phyloP scores from a whole-genome alignment of 2,888 invertebrate genomes.

The Arctia plantaginis region DNA sequence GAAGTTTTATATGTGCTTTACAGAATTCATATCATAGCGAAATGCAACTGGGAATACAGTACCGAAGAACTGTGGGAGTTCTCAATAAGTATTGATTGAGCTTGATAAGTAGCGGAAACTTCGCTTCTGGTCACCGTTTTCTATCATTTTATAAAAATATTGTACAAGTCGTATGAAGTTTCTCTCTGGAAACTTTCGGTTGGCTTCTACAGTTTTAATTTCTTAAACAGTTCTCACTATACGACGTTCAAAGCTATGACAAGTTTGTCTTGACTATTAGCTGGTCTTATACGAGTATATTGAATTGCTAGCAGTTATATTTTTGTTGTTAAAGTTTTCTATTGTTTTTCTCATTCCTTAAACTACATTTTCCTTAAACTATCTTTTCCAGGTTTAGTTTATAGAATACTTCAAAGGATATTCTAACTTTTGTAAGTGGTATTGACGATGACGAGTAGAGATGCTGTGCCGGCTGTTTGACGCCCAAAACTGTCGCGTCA shows the following conservation, averaged over 20 bases:
- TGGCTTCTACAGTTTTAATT: slow-evolving; percentile 21
- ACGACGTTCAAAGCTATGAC: not conserved
- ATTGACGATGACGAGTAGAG: no score
- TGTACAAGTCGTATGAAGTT: slow-evolving; percentile 31
- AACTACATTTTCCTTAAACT: not conserved
- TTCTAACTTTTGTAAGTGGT: no score
- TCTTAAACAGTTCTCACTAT: slow-evolving; percentile 15
- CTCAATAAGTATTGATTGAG: slow-evolving; percentile 65
- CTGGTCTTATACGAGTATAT: not conserved
- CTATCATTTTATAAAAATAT: slow-evolving; percentile 44
- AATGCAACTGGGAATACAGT: slow-evolving; percentile 44
- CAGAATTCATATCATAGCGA: slow-evolving; percentile 36
- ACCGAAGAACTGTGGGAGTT: slow-evolving; percentile 36
- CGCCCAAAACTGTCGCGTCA: no score
- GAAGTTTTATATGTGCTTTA: slow-evolving; percentile 44
- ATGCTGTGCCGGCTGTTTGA: no score
- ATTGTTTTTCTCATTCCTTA: not conserved
- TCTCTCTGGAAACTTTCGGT: slow-evolving; percentile 20
- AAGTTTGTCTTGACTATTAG: slow-evolving; percentile 1
- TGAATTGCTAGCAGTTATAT: not conserved
- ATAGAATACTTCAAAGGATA: no score
- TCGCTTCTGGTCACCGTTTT: slow-evolving; percentile 48
- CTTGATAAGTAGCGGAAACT: slow-evolving; percentile 51
- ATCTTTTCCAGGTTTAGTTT: not conserved
- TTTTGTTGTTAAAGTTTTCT: not conserved